Evolutionary conservation across 2,797 vertebrate species (phyloP), one percentile per base, ranked within the genome.

Genomic region (Paratrypauchen microcephalus): DNA sequence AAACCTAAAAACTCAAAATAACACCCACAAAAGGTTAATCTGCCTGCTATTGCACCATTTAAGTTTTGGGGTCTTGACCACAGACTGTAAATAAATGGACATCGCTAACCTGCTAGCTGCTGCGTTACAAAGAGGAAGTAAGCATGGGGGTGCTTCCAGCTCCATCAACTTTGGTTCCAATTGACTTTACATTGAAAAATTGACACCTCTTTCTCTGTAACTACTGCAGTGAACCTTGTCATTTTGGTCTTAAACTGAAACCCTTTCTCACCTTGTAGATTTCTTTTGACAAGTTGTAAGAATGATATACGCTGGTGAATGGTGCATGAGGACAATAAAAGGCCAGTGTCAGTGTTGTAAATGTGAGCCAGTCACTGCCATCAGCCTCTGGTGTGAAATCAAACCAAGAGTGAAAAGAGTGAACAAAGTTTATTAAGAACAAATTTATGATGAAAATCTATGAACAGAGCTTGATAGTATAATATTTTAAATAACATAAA

Each of bases 301-400:
- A 62, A 41, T 45, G 7, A 41, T 62, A 62, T 41, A 41, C 5
- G 19, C 28, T 21, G 36, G 19, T 50, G 63, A 65, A 52, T 65
- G 12, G 62, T 75, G 19, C 12, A 54, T 39, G 55, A 30, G 2
- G 57, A 71, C 24, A 47, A 50, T 24, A 59, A 28, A 5, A 13
- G 65, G 50, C 30, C 13, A 32, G 13, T 58, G 60, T 62, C 60
- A 62, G 36, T 13, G 36, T 62, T 62, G 60, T 62, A 41, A 62
- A 21, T 28, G 58, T 73, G 73, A 21, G 15, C 30, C 61, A 28
- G 66, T 69, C 66, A 63, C 47, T 30, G 11, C 45, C 24, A 28
- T 50, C 16, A 18, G 8, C 15, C 54, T 64, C 50, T 30, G 30
- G 60, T 65, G 69, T 48, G 45, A 71, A 62, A 39, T 18, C 39